Evolutionary conservation across 2,888 invertebrate species (phyloP), one percentile per base, ranked within the genome.

Genomic region (Mythimna vitellina): DNA sequence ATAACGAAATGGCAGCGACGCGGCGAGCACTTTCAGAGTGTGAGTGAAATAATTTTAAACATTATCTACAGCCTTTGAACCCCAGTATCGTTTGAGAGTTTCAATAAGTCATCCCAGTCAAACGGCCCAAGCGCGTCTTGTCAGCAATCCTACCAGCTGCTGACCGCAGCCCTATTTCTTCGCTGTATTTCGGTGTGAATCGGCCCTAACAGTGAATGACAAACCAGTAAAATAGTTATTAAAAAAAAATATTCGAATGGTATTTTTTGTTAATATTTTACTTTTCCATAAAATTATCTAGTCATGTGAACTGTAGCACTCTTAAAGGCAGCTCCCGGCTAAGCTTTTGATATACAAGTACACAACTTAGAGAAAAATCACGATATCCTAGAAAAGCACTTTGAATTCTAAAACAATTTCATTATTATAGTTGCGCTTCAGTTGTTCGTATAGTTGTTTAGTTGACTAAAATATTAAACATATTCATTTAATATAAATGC

Each of bases 331-430:
- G 80, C 65, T 46, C 71, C 80, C 66, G 83, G 83, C 67, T 80
- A 77, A 76, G 85, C 85, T 83, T 79, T 79, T 79, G 73, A 70
- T 77, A 82, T 73, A 71, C 82, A 82, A 70, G 10, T 65, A 73
- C 80, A 85, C 80, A 20, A 73, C 42, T 77, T 80, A 82, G 82
- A 82, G 54, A 69, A 71, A 76, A 67, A 75, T 69, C 81, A 81
- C 85, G 62, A 78, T 77, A 73, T 76, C 51, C 74, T 81, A 81
- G 78, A 25, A 29, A 73, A 76, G 78, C 85, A 78, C 84, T 70
- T 73, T 80, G 54, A 80, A 80, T 82, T 81, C 46, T 80, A 83
- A 76, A 74, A 75, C 56, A 22, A 65, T 68, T 73, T 64, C 35
- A 78, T 80, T 81, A 54, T 66, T 72, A 74, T 73, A 73, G 77